phyloP scores from a whole-genome alignment of 2,797 vertebrate genomes.

The Fistularia tabacaria region DNA sequence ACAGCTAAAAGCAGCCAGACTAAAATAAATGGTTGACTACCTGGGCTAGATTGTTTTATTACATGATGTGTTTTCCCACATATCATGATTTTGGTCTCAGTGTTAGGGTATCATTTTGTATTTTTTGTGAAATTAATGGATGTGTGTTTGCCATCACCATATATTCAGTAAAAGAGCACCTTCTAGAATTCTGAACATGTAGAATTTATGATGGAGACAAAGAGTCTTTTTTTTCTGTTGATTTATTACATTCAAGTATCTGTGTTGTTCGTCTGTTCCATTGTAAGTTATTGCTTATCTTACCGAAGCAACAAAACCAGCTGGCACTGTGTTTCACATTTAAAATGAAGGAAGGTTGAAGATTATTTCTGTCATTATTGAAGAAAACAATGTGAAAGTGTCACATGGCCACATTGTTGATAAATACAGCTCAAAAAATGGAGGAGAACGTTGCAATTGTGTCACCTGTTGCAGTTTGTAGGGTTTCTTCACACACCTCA shows the following conservation, averaged over 20 bases:
- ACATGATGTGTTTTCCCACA: constrained; percentile 28
- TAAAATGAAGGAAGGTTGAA: constrained; percentile 42
- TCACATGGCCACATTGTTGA: not conserved
- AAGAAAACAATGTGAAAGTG: not conserved
- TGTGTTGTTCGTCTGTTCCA: constrained; percentile 37
- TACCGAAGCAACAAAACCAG: constrained; percentile 70
- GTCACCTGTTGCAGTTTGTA: no score
- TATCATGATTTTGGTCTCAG: constrained; percentile 18
- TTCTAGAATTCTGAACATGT: constrained; percentile 38
- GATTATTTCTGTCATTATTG: constrained; percentile 10
- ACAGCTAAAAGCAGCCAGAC: constrained; percentile 48
- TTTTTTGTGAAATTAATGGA: constrained; percentile 58
- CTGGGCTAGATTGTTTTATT: constrained; percentile 14
- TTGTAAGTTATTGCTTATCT: constrained; percentile 68
- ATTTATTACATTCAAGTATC: constrained; percentile 11
- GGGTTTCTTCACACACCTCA: constrained; percentile 7
- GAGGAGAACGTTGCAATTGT: no score
- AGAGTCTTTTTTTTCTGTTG: not conserved
- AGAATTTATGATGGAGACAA: constrained; percentile 29
- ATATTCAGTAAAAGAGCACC: constrained; percentile 40
- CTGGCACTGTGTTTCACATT: constrained; percentile 77
- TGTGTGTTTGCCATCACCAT: constrained; percentile 32
- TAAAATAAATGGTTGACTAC: constrained; percentile 25
- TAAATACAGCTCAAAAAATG: not conserved
- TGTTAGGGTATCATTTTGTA: constrained; percentile 61